Base-by-base conservation (phyloP, 2,888 invertebrate genomes). In the Branchipolynoe longqiensis region DNA sequence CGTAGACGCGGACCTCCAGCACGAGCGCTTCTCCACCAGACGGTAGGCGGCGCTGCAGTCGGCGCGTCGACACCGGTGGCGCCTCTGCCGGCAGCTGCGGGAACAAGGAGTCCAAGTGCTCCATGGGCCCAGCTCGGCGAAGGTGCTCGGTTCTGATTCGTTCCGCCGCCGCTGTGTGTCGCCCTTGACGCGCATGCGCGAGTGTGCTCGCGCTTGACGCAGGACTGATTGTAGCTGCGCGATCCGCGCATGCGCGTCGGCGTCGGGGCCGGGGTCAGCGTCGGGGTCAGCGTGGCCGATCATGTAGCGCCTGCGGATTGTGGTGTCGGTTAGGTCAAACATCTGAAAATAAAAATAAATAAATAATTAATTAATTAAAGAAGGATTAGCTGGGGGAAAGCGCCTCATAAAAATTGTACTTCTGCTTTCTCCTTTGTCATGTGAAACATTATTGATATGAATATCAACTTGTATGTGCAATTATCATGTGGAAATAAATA, bases 301-400 rank as follows among this genome's bases (percentile, higher is more conserved):
- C 8, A 48, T 48, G 48, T 48, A 8, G 8, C 18, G 48, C n/a
- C 69, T 12, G 25, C 48, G 78, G n/a, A 41, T 41, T 12, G 78
- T 6, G 12, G 48, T 54, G 31, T 78, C 78, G 14, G 48, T 6
- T 0, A 78, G 41, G 48, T 78, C 78, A 48, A 78, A 78, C 78
- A 78, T 78, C 78, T 78, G 78, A 54, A 78, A 78, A 3, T 25
- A 78, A 78, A 2, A 1, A 69, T 31, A 69, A 69, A 31, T 69
- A 14, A 58, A 58, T 58, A 4, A 8, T n/a, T n/a, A 25, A 58
- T 58, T 25, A 58, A 14, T 58, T 4, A n/a, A 58, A 14, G 4
- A 48, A 48, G 8, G 48, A 12, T 48, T 48, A 8, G 8, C 18
- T 48, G 8, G 48, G n/a, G n/a, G n/a, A n/a, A n/a, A n/a, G n/a